These are phyloP conservation scores for Celastrina argiolus DNA, from an alignment of 2,888 invertebrate species.

Conservation along the genomic window DNA sequence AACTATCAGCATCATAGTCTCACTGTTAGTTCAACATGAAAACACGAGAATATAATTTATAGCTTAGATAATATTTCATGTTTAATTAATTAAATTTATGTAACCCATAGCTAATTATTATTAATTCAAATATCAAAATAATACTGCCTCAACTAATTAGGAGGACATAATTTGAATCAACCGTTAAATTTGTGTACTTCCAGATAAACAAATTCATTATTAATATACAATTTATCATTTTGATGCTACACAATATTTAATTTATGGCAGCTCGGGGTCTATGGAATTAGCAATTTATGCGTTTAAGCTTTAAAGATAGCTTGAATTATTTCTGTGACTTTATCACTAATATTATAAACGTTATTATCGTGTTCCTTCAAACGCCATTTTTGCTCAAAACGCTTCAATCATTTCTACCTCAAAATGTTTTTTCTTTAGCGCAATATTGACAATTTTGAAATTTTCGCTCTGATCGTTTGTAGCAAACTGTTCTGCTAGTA, in stretches of 20 bases:
- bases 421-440: no score
- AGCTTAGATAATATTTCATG: not conserved
- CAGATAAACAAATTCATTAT: conserved; percentile 14
- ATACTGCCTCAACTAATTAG: conserved; percentile 4
- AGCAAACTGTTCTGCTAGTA: no score
- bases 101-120: not conserved
- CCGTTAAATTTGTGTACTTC: conserved; percentile 8
- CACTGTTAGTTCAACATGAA: no score
- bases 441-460: no score
- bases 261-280: not conserved
- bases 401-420: no score
- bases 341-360: no score
- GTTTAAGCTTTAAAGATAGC: not conserved
- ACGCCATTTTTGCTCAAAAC: no score
- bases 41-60: not conserved
- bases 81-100: not conserved
- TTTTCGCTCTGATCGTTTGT: no score
- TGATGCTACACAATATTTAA: not conserved
- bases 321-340: no score
- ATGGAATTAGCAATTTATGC: not conserved
- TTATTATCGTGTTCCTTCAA: no score
- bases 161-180: conserved; percentile 16
- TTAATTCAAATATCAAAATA: conserved; percentile 17
- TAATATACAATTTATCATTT: conserved; percentile 11
- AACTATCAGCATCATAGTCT: no score